Conservation (phyloP, 2,797 vertebrate genomes). For the Poecilia velifera region DNA sequence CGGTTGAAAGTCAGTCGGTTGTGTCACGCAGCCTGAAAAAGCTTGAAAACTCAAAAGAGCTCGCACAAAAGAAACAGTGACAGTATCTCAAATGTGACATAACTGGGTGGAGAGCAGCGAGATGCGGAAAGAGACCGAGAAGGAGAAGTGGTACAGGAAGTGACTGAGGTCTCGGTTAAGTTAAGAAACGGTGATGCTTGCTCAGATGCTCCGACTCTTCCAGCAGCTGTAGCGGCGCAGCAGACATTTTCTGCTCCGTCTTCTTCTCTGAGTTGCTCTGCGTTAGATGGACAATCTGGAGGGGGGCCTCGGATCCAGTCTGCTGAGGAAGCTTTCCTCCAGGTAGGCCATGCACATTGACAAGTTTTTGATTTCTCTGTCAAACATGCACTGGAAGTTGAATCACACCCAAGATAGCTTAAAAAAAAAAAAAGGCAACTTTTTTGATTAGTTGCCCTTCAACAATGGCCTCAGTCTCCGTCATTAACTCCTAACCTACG, state of each 20-base stretch:
- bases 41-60: not conserved
- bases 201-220: constrained; percentile 26
- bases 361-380: not conserved
- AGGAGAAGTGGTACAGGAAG: constrained; percentile 85
- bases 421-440: not conserved
- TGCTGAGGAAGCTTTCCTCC: constrained; percentile 72
- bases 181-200: constrained; percentile 36
- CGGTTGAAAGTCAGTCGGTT: not conserved
- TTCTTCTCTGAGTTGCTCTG: constrained; percentile 32
- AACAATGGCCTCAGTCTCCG: not conserved
- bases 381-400: not conserved
- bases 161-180: constrained; percentile 71
- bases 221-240: constrained; percentile 21
- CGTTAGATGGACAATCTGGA: constrained; percentile 62
- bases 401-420: not conserved
- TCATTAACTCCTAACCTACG: not conserved
- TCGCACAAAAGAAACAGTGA: not conserved
- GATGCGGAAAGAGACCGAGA: constrained; percentile 47
- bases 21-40: not conserved
- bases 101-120: not conserved
- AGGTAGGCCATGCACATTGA: constrained; percentile 51
- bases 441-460: not conserved
- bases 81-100: constrained; percentile 11
- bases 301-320: constrained; percentile 55
- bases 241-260: constrained; percentile 40